A percentile compares a stretch with the other conserved stretches of the same genome.
These are phyloP conservation scores for Platygyra sinensis DNA, from an alignment of 64 coral and sea anemone genomes.

Conservation along the genomic window DNA sequence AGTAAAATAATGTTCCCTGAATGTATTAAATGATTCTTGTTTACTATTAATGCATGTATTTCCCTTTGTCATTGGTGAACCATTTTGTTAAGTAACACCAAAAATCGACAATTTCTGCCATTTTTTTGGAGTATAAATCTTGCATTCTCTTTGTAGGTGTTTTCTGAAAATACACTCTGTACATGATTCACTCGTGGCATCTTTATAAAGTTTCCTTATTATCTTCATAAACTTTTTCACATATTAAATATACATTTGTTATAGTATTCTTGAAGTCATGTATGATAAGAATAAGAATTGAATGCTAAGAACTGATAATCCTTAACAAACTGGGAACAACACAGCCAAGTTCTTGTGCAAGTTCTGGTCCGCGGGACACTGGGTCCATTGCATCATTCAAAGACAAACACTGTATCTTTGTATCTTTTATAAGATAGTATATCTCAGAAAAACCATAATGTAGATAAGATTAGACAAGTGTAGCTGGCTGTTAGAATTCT, in stretches of 20 bases:
- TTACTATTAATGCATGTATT: no score
- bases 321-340: conserved; percentile 33
- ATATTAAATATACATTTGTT: neutral
- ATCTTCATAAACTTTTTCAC: no score
- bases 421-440: conserved; percentile 44
- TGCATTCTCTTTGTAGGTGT: no score
- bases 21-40: no score
- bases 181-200: neutral
- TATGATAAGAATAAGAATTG: neutral
- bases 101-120: no score
- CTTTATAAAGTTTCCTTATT: no score
- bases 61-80: no score
- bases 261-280: neutral
- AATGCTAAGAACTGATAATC: conserved; percentile 2
- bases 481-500: neutral
- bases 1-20: no score
- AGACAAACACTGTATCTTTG: neutral
- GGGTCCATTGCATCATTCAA: conserved; percentile 20
- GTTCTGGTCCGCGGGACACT: neutral
- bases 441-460: neutral
- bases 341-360: conserved; percentile 2
- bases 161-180: neutral
- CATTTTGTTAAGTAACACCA: no score
- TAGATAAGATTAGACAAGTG: neutral
- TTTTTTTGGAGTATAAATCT: neutral